Conservation (phyloP, 2,888 invertebrate genomes). For the Pseudeuparius sepicola region DNA sequence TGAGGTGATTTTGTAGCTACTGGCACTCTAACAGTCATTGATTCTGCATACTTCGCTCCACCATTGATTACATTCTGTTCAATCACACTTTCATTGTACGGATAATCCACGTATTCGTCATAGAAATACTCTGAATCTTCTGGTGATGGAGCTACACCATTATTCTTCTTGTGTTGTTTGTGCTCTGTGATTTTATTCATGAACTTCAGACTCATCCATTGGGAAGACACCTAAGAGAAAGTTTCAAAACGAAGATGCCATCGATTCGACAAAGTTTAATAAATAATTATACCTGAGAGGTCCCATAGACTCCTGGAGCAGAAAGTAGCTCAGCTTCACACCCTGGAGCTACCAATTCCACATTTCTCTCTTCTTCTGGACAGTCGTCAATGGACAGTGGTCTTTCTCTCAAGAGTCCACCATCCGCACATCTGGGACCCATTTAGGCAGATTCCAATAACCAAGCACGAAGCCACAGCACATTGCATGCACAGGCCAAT, state of each 20-base stretch:
- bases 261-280: too few species aligned
- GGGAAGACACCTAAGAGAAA: too few species aligned
- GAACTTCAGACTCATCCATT: too few species aligned
- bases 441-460: slow-evolving; percentile 61
- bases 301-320: slow-evolving; percentile 40
- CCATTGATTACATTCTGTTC: too few species aligned
- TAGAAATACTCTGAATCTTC: slow-evolving; percentile 76
- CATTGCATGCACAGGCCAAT: slow-evolving; percentile 67
- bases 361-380: slow-evolving; percentile 36
- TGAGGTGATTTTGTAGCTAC: too few species aligned
- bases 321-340: slow-evolving; percentile 57
- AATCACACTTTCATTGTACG: slow-evolving; percentile 58
- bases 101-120: slow-evolving; percentile 73
- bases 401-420: slow-evolving; percentile 62
- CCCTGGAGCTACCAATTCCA: slow-evolving; percentile 51
- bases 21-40: too few species aligned
- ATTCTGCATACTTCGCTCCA: too few species aligned
- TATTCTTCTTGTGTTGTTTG: slow-evolving; percentile 40
- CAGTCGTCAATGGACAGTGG: slow-evolving; percentile 64
- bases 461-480: slow-evolving; percentile 79
- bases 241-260: too few species aligned
- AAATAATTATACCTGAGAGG: slow-evolving; percentile 50
- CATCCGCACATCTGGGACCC: slow-evolving; percentile 72
- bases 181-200: too few species aligned
- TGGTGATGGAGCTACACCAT: slow-evolving; percentile 49